Conservation (phyloP, 2,797 vertebrate genomes). For the Tenualosa thibaudeaui region DNA sequence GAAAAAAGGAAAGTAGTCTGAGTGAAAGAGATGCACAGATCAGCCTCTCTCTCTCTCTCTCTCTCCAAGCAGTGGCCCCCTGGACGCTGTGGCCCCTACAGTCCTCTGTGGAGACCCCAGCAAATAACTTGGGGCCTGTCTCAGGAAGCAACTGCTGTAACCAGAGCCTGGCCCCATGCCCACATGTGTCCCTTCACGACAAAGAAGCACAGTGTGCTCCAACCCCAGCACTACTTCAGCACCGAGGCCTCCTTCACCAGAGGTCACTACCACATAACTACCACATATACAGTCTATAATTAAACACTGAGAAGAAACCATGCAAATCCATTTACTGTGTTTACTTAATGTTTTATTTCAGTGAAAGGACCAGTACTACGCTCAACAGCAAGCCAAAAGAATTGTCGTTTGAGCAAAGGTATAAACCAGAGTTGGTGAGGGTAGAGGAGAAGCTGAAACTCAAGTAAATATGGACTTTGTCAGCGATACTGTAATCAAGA, state of each 20-base stretch:
- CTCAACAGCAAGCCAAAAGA: background rate
- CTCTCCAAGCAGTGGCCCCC: background rate
- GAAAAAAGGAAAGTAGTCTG: background rate
- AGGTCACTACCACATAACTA: background rate
- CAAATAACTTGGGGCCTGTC: slow-evolving; percentile 39
- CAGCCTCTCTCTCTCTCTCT: background rate
- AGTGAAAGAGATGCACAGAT: slow-evolving; percentile 12
- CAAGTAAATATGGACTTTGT: background rate
- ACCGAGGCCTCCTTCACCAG: background rate
- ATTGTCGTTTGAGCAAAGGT: background rate
- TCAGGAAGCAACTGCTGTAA: slow-evolving; percentile 37
- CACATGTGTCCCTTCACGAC: slow-evolving; percentile 41
- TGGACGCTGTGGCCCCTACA: slow-evolving; percentile 26
- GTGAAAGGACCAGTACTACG: slow-evolving; percentile 1
- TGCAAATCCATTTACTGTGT: background rate
- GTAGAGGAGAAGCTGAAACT: background rate
- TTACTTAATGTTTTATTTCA: background rate
- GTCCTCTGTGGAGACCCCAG: slow-evolving; percentile 34
- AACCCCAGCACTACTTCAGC: background rate
- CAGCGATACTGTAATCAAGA: background rate
- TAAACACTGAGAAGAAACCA: background rate
- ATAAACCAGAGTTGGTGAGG: slow-evolving; percentile 2
- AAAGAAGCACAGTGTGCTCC: slow-evolving; percentile 41
- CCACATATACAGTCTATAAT: slow-evolving; percentile 12
- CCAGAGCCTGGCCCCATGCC: slow-evolving; percentile 34